Percentiles rank a stretch among this genome's conserved stretches.
Evolutionary conservation across 2,888 invertebrate species (phyloP).

Genomic region (Drosophila paranaensis): DNA sequence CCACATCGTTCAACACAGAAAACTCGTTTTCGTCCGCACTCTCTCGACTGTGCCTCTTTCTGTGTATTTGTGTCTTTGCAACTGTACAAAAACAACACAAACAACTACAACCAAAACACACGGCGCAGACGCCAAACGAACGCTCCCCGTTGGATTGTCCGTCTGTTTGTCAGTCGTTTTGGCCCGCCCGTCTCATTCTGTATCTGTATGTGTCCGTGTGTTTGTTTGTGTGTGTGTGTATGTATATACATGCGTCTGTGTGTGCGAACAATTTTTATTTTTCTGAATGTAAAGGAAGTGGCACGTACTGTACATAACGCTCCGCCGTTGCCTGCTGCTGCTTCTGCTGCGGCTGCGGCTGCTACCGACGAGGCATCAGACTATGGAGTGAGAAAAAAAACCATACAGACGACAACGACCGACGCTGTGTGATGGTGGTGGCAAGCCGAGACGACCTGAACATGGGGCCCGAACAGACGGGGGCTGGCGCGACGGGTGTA

Average conservation of each 20-base stretch:
- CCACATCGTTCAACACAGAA: slow-evolving; percentile 59
- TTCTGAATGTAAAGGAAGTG: slow-evolving; percentile 80
- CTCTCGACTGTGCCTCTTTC: slow-evolving; percentile 4
- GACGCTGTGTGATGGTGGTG: slow-evolving; percentile 49
- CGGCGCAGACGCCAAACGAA: slow-evolving; percentile 72
- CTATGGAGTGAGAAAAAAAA: slow-evolving; percentile 54
- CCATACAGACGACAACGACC: slow-evolving; percentile 56
- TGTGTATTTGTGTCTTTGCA: slow-evolving; percentile 66
- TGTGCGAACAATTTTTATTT: slow-evolving; percentile 72
- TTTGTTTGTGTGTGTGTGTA: slow-evolving; percentile 24
- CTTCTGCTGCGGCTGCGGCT: slow-evolving; percentile 42
- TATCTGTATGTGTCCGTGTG: slow-evolving; percentile 20
- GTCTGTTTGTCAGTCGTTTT: slow-evolving; percentile 51
- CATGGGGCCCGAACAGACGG: slow-evolving; percentile 20
- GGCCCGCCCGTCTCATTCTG: slow-evolving; percentile 36
- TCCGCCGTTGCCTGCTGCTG: slow-evolving; percentile 55
- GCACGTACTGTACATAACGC: slow-evolving; percentile 76
- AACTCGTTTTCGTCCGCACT: slow-evolving; percentile 56
- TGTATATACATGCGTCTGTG: slow-evolving; percentile 24
- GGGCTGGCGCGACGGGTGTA: not conserved
- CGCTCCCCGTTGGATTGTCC: slow-evolving; percentile 42
- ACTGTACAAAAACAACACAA: slow-evolving; percentile 74
- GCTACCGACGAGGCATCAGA: slow-evolving; percentile 63
- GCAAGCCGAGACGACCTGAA: slow-evolving; percentile 47
- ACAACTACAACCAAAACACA: slow-evolving; percentile 39